Evolutionary conservation across 2,797 vertebrate species (phyloP).

Genomic region (Arctocebus calabarensis): DNA sequence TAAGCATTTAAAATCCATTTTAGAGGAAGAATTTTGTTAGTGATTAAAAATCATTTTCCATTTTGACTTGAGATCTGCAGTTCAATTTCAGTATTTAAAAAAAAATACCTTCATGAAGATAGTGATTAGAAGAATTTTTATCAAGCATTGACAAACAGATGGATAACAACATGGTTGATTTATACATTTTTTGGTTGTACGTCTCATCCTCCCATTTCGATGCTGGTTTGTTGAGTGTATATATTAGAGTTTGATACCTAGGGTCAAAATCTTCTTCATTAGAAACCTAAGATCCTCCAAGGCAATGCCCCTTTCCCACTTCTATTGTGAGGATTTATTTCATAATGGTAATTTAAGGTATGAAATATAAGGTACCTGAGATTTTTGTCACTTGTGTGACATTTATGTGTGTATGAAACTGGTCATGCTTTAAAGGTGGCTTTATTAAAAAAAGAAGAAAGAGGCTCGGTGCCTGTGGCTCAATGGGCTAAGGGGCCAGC

Average conservation of each 20-base stretch:
- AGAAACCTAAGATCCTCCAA: not conserved
- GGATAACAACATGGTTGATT: not conserved
- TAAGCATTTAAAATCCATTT: not conserved
- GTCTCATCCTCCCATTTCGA: not conserved
- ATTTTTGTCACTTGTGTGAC: conserved; percentile 12
- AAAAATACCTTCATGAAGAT: conserved; percentile 6
- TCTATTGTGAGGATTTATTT: conserved; percentile 31
- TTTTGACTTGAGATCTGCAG: not conserved
- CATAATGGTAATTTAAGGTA: conserved; percentile 16
- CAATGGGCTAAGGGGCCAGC: no score
- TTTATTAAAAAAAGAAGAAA: not conserved
- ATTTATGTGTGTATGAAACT: not conserved
- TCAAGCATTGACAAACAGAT: conserved; percentile 2
- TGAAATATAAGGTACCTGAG: not conserved
- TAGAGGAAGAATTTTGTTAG: conserved; percentile 34
- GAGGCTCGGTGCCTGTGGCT: no score
- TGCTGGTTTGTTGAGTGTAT: not conserved
- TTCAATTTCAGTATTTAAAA: conserved; percentile 47
- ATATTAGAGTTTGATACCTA: not conserved
- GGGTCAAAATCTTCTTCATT: not conserved
- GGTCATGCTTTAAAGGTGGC: not conserved
- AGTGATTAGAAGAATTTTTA: not conserved
- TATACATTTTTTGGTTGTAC: not conserved
- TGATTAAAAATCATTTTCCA: not conserved
- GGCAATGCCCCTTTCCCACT: not conserved